A percentile compares a stretch with the other conserved stretches of the same genome.
Conservation (phyloP, 2,113 vertebrate species). For the Xiphophorus couchianus region DNA sequence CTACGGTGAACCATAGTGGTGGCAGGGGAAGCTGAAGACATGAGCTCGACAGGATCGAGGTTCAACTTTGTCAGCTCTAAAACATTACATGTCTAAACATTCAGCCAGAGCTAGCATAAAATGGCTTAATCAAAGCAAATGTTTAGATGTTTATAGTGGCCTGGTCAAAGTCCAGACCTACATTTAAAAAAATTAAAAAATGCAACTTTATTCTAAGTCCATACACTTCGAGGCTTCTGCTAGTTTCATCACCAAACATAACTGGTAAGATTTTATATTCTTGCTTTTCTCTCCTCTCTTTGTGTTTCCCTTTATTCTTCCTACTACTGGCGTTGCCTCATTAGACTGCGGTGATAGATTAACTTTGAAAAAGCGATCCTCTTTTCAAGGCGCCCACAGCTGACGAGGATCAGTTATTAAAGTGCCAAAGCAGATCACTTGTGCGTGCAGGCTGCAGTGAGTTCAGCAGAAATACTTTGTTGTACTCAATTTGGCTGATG, state of each 20-base stretch:
- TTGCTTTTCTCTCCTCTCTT: background rate
- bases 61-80: no score
- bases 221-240: background rate
- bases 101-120: background rate
- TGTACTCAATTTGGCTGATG: conserved; percentile 38
- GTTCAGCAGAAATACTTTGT: conserved; percentile 29
- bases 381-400: conserved; percentile 35
- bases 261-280: conserved; percentile 5
- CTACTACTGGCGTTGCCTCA: background rate
- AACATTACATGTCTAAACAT: no score
- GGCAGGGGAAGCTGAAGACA: no score
- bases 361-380: conserved; percentile 19
- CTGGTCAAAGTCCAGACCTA: background rate
- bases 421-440: conserved; percentile 38
- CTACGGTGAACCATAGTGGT: no score
- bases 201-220: no score
- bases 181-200: no score
- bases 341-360: conserved; percentile 33
- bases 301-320: background rate
- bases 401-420: conserved; percentile 48
- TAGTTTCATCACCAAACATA: background rate
- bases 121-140: background rate
- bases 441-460: background rate
- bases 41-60: no score
- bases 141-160: background rate